phyloP scores from a whole-genome alignment of 2,888 invertebrate species.

The Brachypalpus laphriformis region DNA sequence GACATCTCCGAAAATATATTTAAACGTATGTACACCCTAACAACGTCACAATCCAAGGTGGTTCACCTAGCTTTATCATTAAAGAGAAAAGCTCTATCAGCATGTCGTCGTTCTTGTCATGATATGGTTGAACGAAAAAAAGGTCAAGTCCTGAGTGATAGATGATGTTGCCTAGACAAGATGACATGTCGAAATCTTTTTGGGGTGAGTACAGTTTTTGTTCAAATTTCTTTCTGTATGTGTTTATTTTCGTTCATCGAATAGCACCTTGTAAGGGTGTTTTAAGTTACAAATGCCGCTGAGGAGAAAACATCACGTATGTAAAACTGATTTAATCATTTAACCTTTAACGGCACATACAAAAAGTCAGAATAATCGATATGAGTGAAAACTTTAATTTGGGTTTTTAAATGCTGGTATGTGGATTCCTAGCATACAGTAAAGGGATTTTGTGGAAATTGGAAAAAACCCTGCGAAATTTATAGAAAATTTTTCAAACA shows the following conservation, averaged over 20 bases:
- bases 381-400: background rate
- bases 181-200: conserved; percentile 72
- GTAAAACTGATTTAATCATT: conserved; percentile 48
- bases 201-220: conserved; percentile 65
- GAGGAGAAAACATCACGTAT: conserved; percentile 5
- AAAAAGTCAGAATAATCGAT: conserved; percentile 46
- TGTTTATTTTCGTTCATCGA: conserved; percentile 27
- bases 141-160: conserved; percentile 83
- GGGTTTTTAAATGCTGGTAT: background rate
- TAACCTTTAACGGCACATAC: conserved; percentile 26
- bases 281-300: conserved; percentile 9
- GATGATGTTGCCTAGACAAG: conserved; percentile 79
- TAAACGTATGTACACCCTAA: background rate
- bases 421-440: too few relatives aligned
- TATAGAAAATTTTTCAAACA: too few relatives aligned
- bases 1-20: conserved; percentile 27
- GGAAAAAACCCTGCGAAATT: too few relatives aligned
- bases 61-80: conserved; percentile 49
- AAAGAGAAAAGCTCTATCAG: conserved; percentile 66
- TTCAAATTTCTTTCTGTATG: conserved; percentile 23
- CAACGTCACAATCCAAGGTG: conserved; percentile 28
- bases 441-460: too few relatives aligned
- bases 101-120: conserved; percentile 58
- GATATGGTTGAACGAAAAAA: conserved; percentile 77
- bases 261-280: conserved; percentile 1